phyloP scores from a whole-genome alignment of 2,888 invertebrate species.

The Philaethria dido region DNA sequence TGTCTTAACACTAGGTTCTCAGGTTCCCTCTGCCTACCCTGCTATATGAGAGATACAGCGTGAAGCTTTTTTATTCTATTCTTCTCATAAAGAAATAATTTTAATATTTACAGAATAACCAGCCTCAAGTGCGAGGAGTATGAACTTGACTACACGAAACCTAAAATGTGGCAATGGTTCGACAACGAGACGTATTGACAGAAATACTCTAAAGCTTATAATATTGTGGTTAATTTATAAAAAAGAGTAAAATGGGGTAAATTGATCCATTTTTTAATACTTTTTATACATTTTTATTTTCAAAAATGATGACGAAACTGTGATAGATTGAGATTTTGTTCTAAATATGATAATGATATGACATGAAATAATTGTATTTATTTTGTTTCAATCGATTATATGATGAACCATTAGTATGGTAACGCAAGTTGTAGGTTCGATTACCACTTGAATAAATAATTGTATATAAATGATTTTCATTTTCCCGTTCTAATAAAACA shows the following conservation, averaged over 20 bases:
- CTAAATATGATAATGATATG: constrained; percentile 5
- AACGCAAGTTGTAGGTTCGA: no score
- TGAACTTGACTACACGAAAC: constrained; percentile 73
- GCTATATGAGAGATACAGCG: no score
- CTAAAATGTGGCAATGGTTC: constrained; percentile 85
- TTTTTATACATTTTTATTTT: background rate
- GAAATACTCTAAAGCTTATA: background rate
- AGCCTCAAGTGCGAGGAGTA: constrained; percentile 83
- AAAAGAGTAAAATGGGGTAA: background rate
- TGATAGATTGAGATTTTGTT: constrained; percentile 16
- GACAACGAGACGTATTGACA: constrained; percentile 80
- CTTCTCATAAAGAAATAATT: background rate
- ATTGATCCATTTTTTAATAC: background rate
- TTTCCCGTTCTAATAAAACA: no score
- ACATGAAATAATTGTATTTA: no score
- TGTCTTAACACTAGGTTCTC: no score
- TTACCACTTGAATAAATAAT: no score
- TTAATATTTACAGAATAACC: constrained; percentile 64
- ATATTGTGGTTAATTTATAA: background rate
- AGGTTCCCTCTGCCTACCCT: no score
- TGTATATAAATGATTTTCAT: no score
- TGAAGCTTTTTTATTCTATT: background rate
- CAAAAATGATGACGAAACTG: constrained; percentile 5
- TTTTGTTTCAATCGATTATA: no score
- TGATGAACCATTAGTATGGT: no score